phyloP scores from a whole-genome alignment of 1,140 invertebrate genomes.

The Bradysia coprophila region DNA sequence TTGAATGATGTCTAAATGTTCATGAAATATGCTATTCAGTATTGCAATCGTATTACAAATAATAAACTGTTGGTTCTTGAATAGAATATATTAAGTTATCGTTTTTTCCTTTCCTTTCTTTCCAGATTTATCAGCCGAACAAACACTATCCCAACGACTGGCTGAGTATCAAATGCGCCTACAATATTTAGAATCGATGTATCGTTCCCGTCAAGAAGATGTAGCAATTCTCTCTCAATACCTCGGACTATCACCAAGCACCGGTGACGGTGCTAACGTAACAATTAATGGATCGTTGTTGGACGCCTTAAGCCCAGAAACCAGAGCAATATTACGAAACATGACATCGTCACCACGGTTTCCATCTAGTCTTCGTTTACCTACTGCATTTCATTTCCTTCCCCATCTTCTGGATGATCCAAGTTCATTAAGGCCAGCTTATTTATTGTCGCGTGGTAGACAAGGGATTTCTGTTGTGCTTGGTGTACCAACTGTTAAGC shows the following conservation, averaged over 20 bases:
- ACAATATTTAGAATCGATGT: conserved; percentile 51
- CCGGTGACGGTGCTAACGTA: neutral
- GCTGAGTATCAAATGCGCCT: conserved; percentile 49
- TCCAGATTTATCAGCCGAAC: conserved; percentile 35
- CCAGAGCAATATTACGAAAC: conserved; percentile 27
- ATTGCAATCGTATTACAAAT: too few relatives aligned
- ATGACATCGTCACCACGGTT: conserved; percentile 14
- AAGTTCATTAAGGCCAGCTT: conserved; percentile 57
- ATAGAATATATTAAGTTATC: too few relatives aligned
- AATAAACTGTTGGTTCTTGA: too few relatives aligned
- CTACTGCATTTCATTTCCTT: conserved; percentile 69
- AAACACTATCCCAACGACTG: conserved; percentile 42
- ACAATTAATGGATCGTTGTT: conserved; percentile 16
- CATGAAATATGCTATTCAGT: too few relatives aligned
- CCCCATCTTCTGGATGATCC: conserved; percentile 71
- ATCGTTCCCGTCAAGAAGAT: conserved; percentile 47
- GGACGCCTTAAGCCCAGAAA: conserved; percentile 25
- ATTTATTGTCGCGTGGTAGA: conserved; percentile 52
- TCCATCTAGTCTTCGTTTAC: conserved; percentile 33
- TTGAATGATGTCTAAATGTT: too few relatives aligned
- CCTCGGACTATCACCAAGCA: conserved; percentile 21
- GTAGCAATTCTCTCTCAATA: conserved; percentile 41
- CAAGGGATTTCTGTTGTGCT: conserved; percentile 64
- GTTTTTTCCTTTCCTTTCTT: too few relatives aligned
- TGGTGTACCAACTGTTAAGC: conserved; percentile 73